Evolutionary conservation across 2,797 vertebrate genomes (phyloP).

Genomic region (Vultur gryphus): DNA sequence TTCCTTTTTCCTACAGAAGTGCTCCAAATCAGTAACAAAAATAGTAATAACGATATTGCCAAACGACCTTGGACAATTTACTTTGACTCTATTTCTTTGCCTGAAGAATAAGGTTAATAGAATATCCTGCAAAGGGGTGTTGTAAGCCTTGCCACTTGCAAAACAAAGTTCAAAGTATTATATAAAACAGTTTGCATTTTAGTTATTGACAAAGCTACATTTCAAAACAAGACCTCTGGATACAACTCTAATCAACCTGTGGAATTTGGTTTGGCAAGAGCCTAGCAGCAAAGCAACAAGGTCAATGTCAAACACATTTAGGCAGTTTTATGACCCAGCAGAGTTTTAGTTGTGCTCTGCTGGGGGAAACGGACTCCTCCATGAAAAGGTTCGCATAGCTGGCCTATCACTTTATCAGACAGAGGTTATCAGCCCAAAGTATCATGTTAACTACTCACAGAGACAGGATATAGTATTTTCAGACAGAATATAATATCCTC

Average conservation of each 20-base stretch:
- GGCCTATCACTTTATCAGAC: not conserved
- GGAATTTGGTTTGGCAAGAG: conserved; percentile 24
- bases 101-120: conserved; percentile 21
- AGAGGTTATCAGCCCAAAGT: not conserved
- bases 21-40: conserved; percentile 13
- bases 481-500: not conserved
- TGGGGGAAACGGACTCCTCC: not conserved
- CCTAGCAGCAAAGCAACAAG: conserved; percentile 7
- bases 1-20: not conserved
- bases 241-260: not conserved
- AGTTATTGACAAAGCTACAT: not conserved
- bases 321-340: not conserved
- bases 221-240: not conserved
- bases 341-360: not conserved
- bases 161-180: not conserved
- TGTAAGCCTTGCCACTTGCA: not conserved
- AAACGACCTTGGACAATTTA: conserved; percentile 27
- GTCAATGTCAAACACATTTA: conserved; percentile 24
- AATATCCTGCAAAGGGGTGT: not conserved
- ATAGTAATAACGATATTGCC: not conserved
- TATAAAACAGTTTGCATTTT: not conserved
- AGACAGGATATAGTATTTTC: not conserved
- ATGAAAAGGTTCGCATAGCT: not conserved
- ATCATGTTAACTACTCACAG: not conserved
- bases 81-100: not conserved